Base-by-base conservation (phyloP, 2,113 vertebrate genomes). In the Pandion haliaetus region DNA sequence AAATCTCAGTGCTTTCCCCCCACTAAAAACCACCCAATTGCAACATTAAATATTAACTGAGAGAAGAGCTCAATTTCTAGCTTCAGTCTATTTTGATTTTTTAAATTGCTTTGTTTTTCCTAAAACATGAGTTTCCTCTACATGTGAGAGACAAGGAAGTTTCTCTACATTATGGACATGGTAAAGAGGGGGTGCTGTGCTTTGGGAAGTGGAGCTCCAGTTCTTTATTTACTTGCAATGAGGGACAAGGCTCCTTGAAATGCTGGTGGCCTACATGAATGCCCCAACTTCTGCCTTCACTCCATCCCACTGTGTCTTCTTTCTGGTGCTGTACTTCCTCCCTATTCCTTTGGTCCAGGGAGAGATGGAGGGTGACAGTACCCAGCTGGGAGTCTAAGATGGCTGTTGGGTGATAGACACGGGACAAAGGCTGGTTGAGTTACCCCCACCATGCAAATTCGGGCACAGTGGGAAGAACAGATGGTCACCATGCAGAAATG, bases 31-130 rank as follows among this genome's bases (percentile, higher is more conserved):
- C 72, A 86, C 74, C 63, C 87, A 77, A 66, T 14, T 90, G 55
- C 82, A 92, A 42, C 83, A 86, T 96, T 96, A 97, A 98, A 96
- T 97, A 96, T 97, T 93, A 98, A 97, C 88, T 69, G 52, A 90
- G 50, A 63, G 61, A 93, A 83, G 57, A 82, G 66, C 52, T 77
- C 34, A 0, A 17, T 82, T 80, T 95, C 65, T 42, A 70, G n/a
- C 55, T 83, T 45, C 13, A 61, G 54, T 47, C 24, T 81, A 58
- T 89, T 96, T 95, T 92, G 77, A 61, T 45, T 45, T 88, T 78
- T 78, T 78, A 6, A 0, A 55, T 66, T 40, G 36, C 10, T 83
- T 85, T 38, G 21, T 77, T 90, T 91, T 70, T 70, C 65, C 55
- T 80, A 55, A 78, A 55, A 38, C 58, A 50, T 12, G 32, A 59